A percentile compares a stretch with the other conserved stretches of the same genome.
Evolutionary conservation across 2,888 invertebrate genomes (phyloP).

Genomic region (Drosophila flavopinicola): DNA sequence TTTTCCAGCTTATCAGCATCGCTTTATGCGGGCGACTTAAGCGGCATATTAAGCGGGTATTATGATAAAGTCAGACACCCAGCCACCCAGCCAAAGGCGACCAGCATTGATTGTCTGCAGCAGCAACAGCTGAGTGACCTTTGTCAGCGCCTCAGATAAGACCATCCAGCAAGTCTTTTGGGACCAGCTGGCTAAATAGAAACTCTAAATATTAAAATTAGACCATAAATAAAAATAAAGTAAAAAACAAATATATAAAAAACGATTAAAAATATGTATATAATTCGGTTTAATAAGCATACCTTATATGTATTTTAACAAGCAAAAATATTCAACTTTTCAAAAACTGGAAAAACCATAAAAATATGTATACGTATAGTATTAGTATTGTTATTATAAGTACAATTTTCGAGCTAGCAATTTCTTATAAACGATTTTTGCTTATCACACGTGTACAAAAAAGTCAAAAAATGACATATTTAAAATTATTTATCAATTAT

Average conservation of each 20-base stretch:
- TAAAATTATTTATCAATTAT: too few species aligned
- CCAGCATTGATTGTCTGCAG: constrained; percentile 29
- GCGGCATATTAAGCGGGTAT: constrained; percentile 54
- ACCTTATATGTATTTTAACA: too few species aligned
- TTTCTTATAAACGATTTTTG: too few species aligned
- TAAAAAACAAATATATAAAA: not conserved
- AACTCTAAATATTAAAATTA: not conserved
- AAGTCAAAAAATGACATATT: too few species aligned
- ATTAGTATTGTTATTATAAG: too few species aligned
- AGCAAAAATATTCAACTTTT: too few species aligned
- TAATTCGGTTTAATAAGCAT: too few species aligned
- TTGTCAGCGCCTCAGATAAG: constrained; percentile 34
- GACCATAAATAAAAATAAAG: not conserved
- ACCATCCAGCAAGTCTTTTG: constrained; percentile 16
- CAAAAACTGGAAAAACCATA: too few species aligned
- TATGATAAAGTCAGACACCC: constrained; percentile 51
- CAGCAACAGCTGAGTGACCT: constrained; percentile 50
- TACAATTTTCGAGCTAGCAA: too few species aligned
- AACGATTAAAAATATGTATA: too few species aligned
- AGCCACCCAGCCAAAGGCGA: constrained; percentile 3
- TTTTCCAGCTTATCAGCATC: constrained; percentile 48
- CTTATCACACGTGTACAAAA: too few species aligned
- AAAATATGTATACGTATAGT: too few species aligned
- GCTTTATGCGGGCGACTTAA: constrained; percentile 62
- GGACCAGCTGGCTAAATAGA: not conserved